Conservation (phyloP, 2,113 vertebrate species). For the Malurus elegans region DNA sequence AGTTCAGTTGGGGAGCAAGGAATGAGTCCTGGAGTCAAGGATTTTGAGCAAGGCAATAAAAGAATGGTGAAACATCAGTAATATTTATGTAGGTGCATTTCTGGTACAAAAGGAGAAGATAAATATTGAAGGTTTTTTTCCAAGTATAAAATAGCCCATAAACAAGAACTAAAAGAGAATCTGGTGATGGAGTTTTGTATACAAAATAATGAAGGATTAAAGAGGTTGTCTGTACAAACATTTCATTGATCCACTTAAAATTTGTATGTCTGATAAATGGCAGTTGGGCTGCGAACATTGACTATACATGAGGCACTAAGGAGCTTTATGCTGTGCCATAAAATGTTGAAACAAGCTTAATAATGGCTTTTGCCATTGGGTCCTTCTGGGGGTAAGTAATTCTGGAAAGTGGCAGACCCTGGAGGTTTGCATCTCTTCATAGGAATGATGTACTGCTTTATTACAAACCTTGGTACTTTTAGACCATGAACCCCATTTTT, state of each 20-base stretch:
- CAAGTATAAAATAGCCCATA: background rate
- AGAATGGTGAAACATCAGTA: background rate
- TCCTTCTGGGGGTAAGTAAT: background rate
- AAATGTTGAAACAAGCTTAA: background rate
- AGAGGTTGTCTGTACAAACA: background rate
- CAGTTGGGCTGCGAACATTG: background rate
- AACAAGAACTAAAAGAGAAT: background rate
- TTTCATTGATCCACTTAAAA: background rate
- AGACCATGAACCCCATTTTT: background rate
- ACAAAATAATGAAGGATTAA: background rate
- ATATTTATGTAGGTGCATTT: background rate
- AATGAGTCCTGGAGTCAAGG: background rate
- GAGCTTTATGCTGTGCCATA: background rate
- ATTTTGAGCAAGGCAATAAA: accelerated
- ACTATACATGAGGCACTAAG: background rate
- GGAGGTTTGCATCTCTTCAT: background rate
- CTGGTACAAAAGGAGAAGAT: background rate
- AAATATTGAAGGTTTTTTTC: background rate
- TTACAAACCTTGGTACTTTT: background rate
- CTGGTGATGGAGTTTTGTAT: background rate
- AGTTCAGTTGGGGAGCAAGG: background rate
- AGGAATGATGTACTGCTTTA: background rate
- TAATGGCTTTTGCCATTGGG: background rate
- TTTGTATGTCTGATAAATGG: background rate
- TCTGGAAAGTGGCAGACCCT: background rate